These are phyloP conservation scores for Piprites chloris DNA, from an alignment of 2,113 vertebrate genomes.

Conservation along the genomic window DNA sequence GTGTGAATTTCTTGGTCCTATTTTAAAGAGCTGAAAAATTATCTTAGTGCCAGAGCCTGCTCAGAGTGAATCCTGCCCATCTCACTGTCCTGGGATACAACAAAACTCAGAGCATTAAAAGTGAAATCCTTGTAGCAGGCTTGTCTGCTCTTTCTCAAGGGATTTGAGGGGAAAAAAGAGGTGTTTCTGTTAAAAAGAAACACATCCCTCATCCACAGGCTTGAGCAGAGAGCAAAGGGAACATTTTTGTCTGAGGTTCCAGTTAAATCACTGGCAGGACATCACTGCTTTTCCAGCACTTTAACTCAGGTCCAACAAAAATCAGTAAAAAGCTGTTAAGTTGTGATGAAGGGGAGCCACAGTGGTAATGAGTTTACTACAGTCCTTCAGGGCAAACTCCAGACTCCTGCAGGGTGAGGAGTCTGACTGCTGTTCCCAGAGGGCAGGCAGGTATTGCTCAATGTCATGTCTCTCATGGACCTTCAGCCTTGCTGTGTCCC, in stretches of 20 bases:
- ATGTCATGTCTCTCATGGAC: not conserved
- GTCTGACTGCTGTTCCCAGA: not conserved
- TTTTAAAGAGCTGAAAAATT: not conserved
- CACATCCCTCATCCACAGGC: not conserved
- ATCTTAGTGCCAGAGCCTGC: not conserved
- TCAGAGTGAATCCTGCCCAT: not conserved
- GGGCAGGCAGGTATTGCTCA: not conserved
- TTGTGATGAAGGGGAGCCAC: constrained; percentile 6
- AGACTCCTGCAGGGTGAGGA: not conserved
- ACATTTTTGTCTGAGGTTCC: constrained; percentile 38
- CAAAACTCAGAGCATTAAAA: fast-evolving
- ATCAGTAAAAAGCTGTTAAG: constrained; percentile 64
- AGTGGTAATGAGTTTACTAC: not conserved
- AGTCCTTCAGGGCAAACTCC: not conserved
- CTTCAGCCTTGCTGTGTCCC: not conserved
- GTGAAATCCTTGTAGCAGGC: not conserved
- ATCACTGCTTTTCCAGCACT: constrained; percentile 49
- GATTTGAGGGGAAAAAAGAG: not conserved
- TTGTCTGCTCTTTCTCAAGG: not conserved
- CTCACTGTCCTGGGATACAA: not conserved
- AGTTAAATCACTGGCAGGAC: constrained; percentile 61
- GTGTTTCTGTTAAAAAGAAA: constrained; percentile 11
- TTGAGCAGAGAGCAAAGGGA: constrained; percentile 45
- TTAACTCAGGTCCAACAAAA: constrained; percentile 61
- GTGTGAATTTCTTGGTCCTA: not conserved